Base-by-base conservation (phyloP, 1,140 invertebrate species). In the Drosophila paulistorum region DNA sequence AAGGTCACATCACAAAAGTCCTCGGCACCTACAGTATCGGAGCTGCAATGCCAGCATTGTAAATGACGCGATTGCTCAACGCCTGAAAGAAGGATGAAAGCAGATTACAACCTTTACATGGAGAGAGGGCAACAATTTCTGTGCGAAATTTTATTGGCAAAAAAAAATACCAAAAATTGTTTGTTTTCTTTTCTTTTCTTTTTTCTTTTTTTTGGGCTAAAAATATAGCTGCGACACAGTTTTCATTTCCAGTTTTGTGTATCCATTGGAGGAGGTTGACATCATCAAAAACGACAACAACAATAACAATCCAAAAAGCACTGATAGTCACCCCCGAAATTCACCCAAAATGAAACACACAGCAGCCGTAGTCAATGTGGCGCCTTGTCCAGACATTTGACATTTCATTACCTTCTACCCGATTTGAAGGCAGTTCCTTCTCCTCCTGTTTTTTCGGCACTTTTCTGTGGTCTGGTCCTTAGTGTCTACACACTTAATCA, bases 41-140 rank as follows among this genome's bases (percentile, higher is more conserved):
- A 91, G 68, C 90, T 91, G 71, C 90, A 91, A 30, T 91, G 90
- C 90, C 90, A 91, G 62, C 90, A 91, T 62, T 91, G 65, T 68
- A 91, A 73, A 14, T 65, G 72, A 4, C 68, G 71, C 35, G 72
- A 51, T 30, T 81, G 71, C 48, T 87, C 77, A 13, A 74, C 69
- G 3, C 71, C 86, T 78, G 71, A 37, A 13, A 71, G 20, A 26
- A 7, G 66, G 55, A 5, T 4, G 37, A 39, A 20, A 14, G n/a
- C 1, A 65, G 23, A 11, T 10, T 20, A 7, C 70, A 74, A 70
- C 73, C 73, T 77, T 70, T 77, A 35, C 5, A 20, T 54, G 17
- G 73, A 4, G 66, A 30, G 73, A 4, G 69, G 11, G 14, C 11
- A 37, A 68, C 65, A 62, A 30, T 6, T 30, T 30, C 3, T 30